Evolutionary conservation across 2,113 vertebrate species (phyloP), one percentile per base, ranked within the genome.

Genomic region (Leptobrachium leishanense): DNA sequence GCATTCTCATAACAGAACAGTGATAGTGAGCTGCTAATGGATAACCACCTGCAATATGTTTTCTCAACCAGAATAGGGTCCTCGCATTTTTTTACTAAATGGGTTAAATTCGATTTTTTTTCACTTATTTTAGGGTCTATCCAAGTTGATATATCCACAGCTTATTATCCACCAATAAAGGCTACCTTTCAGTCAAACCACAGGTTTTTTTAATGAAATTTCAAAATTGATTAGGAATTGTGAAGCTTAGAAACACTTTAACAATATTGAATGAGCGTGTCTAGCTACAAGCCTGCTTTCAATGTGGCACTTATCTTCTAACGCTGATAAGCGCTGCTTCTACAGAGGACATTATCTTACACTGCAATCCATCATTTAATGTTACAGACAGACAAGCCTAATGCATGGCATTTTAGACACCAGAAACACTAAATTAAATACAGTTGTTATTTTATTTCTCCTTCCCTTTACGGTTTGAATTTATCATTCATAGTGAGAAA

Each of bases 351-450:
- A 74, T 81, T 81, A 74, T 74, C 53, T 63, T 50, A 10, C 40
- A 6, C 63, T 43, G 59, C 64, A 80, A 74, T 81, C 78, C 72
- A 81, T 81, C 71, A 81, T 68, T 81, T 79, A 72, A 81, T 68
- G 53, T 74, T 68, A 81, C 53, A 81, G 78, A 68, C 78, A 81
- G 65, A 64, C 46, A 1, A 50, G 4, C 44, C 78, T 74, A 81
- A 68, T 81, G 42, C 63, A 68, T 81, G 78, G 64, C 72, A 81
- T 81, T 74, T 81, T 74, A 59, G 68, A 64, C 64, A 74, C 64
- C 72, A 81, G 64, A 74, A 68, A 46, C 43, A 68, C 42, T 68
- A 68, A 59, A 81, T 81, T 80, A 68, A 81, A 81, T 81, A 74
- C 72, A 74, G 71, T 68, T 12, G 63, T n/a, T 80, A 62, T 80